phyloP scores from a whole-genome alignment of 2,888 invertebrate species.

The Eretmocerus hayati region DNA sequence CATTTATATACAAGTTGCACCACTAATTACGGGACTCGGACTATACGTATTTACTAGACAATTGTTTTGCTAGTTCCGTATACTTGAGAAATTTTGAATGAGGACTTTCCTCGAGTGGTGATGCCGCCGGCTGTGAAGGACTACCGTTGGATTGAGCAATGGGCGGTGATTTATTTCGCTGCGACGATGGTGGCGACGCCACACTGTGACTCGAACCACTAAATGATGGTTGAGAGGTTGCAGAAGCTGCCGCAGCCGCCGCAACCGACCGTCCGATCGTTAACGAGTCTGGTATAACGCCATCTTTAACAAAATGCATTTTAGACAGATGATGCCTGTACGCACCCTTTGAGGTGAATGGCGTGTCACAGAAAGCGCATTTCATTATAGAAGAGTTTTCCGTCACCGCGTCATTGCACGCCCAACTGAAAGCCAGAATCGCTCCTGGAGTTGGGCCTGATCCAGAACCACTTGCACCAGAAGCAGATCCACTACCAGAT shows the following conservation, averaged over 20 bases:
- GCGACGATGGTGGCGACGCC: slow-evolving; percentile 48
- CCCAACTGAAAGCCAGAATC: slow-evolving; percentile 88
- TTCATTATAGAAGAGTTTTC: slow-evolving; percentile 85
- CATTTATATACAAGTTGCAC: slow-evolving; percentile 47
- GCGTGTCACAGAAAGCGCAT: slow-evolving; percentile 91
- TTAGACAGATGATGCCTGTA: slow-evolving; percentile 93
- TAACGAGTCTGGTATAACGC: slow-evolving; percentile 72
- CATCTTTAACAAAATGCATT: slow-evolving; percentile 91
- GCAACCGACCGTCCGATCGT: slow-evolving; percentile 47
- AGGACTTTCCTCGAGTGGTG: slow-evolving; percentile 71
- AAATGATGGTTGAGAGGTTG: slow-evolving; percentile 47
- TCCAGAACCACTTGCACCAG: slow-evolving; percentile 33
- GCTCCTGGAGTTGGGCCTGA: slow-evolving; percentile 68
- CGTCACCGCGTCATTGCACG: slow-evolving; percentile 85
- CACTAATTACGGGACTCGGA: slow-evolving; percentile 48
- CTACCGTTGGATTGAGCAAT: slow-evolving; percentile 44
- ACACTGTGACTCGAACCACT: slow-evolving; percentile 36
- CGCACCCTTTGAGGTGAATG: slow-evolving; percentile 93
- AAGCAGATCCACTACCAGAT: slow-evolving; percentile 43
- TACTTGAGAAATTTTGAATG: slow-evolving; percentile 98
- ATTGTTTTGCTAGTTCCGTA: slow-evolving; percentile 95
- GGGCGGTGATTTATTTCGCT: slow-evolving; percentile 52
- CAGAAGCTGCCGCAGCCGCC: slow-evolving; percentile 45
- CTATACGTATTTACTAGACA: slow-evolving; percentile 95
- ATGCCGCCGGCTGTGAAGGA: slow-evolving; percentile 50